These are phyloP conservation scores for Chroicocephalus ridibundus DNA, from an alignment of 2,113 vertebrate genomes.

Conservation along the genomic window DNA sequence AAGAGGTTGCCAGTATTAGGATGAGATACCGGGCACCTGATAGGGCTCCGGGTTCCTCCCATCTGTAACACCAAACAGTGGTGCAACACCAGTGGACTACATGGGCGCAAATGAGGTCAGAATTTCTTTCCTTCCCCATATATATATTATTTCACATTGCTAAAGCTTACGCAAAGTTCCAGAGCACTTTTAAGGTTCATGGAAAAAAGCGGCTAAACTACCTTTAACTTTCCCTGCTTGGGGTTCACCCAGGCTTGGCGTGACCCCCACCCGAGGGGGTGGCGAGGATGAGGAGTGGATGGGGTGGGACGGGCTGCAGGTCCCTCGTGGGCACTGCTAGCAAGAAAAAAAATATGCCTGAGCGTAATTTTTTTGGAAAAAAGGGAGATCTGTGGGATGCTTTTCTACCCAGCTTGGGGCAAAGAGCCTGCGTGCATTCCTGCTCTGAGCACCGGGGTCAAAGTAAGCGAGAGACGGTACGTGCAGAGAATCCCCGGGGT, in stretches of 20 bases:
- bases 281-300: accelerated
- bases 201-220: neutral
- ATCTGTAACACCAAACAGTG: neutral
- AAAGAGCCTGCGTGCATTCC: neutral
- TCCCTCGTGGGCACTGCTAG: neutral
- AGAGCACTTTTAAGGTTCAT: neutral
- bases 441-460: neutral
- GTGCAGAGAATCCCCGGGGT: neutral
- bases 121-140: neutral
- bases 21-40: neutral
- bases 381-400: neutral
- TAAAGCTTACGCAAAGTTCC: neutral
- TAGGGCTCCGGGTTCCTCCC: neutral
- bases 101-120: neutral
- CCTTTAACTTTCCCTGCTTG: conserved; percentile 12
- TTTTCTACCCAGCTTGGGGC: neutral
- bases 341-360: neutral
- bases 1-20: neutral
- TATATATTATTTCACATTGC: neutral
- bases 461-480: neutral
- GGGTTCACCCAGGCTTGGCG: neutral
- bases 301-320: neutral
- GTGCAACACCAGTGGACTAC: neutral
- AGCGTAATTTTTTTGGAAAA: neutral
- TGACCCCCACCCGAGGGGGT: neutral